phyloP scores from a whole-genome alignment of 2,797 vertebrate species.

The Lemur catta region DNA sequence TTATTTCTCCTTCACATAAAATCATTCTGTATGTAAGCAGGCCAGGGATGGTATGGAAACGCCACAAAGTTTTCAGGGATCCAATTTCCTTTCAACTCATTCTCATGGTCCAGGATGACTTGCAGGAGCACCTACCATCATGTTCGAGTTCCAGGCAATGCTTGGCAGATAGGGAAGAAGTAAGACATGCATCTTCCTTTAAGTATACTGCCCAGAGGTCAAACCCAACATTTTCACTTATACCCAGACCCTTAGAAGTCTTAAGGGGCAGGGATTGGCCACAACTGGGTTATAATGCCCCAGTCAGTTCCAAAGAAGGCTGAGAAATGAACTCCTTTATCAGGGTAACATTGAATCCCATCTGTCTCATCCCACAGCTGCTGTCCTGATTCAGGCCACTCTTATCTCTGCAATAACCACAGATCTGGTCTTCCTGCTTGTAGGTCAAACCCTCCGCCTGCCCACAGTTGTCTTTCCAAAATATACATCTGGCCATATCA shows the following conservation, averaged over 20 bases:
- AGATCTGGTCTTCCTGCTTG: background rate
- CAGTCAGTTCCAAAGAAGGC: background rate
- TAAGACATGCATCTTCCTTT: background rate
- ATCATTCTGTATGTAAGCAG: background rate
- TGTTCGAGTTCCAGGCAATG: background rate
- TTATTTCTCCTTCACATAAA: background rate
- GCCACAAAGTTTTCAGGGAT: background rate
- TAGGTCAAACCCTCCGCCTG: background rate
- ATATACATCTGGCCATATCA: background rate
- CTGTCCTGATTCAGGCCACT: background rate
- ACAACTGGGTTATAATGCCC: background rate
- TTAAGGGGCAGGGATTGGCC: background rate
- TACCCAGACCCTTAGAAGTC: background rate
- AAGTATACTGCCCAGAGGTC: background rate
- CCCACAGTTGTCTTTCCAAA: background rate
- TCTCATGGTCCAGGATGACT: background rate
- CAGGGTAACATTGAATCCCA: background rate
- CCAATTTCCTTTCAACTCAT: slow-evolving; percentile 3
- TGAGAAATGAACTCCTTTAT: background rate
- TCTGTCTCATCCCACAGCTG: background rate
- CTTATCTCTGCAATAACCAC: background rate
- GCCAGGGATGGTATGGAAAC: background rate
- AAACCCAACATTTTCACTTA: background rate
- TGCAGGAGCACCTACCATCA: background rate
- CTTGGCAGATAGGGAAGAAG: background rate